phyloP scores from a whole-genome alignment of 2,797 vertebrate species.

The Hippoglossus hippoglossus region DNA sequence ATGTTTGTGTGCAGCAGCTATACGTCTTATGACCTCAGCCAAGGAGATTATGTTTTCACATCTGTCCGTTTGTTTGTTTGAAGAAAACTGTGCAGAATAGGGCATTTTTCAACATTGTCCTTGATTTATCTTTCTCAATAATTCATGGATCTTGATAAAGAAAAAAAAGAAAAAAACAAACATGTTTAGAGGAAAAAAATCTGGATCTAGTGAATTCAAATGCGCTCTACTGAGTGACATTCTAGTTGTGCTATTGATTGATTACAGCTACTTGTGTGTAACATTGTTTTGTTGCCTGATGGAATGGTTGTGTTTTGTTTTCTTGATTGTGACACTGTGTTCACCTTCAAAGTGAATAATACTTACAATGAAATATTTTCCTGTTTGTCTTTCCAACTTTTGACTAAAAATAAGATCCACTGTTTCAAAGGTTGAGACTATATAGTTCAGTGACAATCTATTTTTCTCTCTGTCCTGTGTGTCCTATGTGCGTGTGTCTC shows the following conservation, averaged over 20 bases:
- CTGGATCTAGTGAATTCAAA: too few species aligned
- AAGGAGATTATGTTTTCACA: too few species aligned
- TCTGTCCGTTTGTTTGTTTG: too few species aligned
- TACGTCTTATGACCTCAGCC: not conserved
- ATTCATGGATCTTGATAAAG: not conserved
- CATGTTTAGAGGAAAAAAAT: too few species aligned
- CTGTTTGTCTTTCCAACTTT: not conserved
- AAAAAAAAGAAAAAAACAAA: too few species aligned
- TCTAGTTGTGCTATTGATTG: not conserved
- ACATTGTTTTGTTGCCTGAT: not conserved
- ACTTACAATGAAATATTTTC: not conserved
- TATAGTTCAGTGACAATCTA: slow-evolving; percentile 13
- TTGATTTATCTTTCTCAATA: too few species aligned
- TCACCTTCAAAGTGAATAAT: not conserved
- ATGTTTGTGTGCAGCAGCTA: not conserved
- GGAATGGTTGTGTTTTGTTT: not conserved
- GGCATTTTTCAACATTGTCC: too few species aligned
- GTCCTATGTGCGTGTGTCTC: slow-evolving; percentile 19
- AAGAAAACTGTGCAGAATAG: too few species aligned
- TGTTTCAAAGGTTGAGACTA: not conserved
- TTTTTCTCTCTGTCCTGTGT: slow-evolving; percentile 34
- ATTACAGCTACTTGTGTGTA: not conserved
- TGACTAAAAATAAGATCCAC: not conserved
- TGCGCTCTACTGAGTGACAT: too few species aligned
- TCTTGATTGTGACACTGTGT: slow-evolving; percentile 1